A percentile compares a stretch with the other conserved stretches of the same genome.
phyloP scores from a whole-genome alignment of 23 tunicate species.

The Corella eumyota region DNA sequence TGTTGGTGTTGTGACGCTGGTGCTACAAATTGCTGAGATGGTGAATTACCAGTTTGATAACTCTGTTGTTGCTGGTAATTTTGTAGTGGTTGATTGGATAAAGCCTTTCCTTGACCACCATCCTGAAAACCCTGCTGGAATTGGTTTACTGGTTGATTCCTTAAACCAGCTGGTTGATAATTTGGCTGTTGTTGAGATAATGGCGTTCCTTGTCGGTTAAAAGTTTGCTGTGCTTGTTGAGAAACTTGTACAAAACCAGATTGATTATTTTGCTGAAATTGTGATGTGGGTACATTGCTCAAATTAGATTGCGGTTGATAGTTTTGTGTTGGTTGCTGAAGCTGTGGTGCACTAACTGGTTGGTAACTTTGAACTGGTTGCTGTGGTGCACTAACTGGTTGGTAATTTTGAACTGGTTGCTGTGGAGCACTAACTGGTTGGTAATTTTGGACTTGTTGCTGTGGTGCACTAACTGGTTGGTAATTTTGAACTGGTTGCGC shows the following conservation, averaged over 20 bases:
- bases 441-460: neutral
- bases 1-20: neutral
- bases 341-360: neutral
- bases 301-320: neutral
- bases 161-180: neutral
- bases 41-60: neutral
- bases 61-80: conserved; percentile 4
- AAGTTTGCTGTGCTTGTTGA: no score
- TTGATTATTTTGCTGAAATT: neutral
- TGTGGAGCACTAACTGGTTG: neutral
- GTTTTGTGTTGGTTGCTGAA: no score
- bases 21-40: conserved; percentile 2
- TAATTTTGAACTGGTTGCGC: neutral
- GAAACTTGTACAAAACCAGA: conserved; percentile 8
- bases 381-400: neutral
- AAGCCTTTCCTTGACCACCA: no score
- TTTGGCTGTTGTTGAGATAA: no score
- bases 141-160: neutral
- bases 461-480: neutral
- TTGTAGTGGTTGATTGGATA: neutral
- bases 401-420: neutral
- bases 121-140: no score
- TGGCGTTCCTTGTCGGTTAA: no score
- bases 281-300: neutral
- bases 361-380: neutral